Base-by-base conservation (phyloP, 2,888 invertebrate species). In the Rambutsinella grinnellia region DNA sequence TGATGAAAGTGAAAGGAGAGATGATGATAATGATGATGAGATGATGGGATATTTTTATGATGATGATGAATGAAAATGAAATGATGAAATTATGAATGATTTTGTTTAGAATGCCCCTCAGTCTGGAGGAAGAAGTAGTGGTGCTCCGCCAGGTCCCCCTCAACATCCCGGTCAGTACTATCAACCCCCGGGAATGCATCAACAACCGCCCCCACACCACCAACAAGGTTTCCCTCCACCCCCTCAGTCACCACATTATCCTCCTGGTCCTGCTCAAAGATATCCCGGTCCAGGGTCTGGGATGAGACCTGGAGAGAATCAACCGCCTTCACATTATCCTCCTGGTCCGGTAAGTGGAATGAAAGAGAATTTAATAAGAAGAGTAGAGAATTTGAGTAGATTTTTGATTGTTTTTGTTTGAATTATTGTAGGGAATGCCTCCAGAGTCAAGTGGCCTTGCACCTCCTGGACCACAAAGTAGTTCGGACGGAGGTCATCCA, bases 191-290 rank as follows among this genome's bases (percentile, higher is more conserved):
- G 70, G 71, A 54, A 75, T 78, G 78, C 78, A 78, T 46, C 76
- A 71, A 62, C 65, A 67, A 44, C 79, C 70, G 21, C 76, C 79
- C 46, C 79, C 74, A 36, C 74, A 67, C 49, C 79, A 76, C 28
- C 78, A 78, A 54, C 72, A 67, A 63, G 80, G 80, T 21, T 81
- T 78, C 56, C 81, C 81, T 17, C 79, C 79, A 54, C 82, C 81
- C 24, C 82, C 81, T 66, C 83, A 83, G 75, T 83, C 84, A 67
- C 83, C 82, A 17, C 84, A 83, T 63, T 83, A 81, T 68, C 79
- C 83, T 8, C 79, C 82, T 17, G 70, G 77, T 56, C 56, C 79
- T 76, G 69, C 80, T 77, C 83, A 81, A 80, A 77, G 80, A 72
- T 81, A 81, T 76, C 78, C 82, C 44, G 72, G 72, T 68, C 71